Base-by-base conservation (phyloP, 2,888 invertebrate genomes). In the Hedychridium roseum region DNA sequence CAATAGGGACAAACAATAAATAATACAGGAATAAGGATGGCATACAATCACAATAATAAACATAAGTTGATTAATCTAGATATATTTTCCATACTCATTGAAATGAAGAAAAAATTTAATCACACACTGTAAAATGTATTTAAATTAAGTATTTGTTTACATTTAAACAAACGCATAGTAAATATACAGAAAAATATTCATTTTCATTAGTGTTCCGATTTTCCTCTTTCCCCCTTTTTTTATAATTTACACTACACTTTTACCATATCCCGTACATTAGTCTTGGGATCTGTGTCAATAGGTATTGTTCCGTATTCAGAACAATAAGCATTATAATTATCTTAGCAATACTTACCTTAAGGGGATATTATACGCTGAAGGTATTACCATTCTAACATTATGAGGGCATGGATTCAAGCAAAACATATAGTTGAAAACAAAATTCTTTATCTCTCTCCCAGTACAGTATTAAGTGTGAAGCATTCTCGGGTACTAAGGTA, bases 381-480 rank as follows among this genome's bases (percentile, higher is more conserved):
- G 5, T 23, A 23, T 9, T 6, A 23, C 5, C 5, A 23, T 6
- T 5, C 23, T 23, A 9, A 9, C 5, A 23, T 23, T 9, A 23
- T 23, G 5, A 23, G 9, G 5, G 5, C 23, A 6, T 23, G 5
- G 5, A 5, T 5, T 23, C 5, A 9, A 6, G 9, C 23, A 23
- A 23, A 23, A 23, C 23, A 9, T 23, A 23, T 23, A 23, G 23
- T 23, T 23, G 5, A 63, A 63, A 63, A 63, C 54, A 56, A 40
- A 62, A 48, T 57, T 46, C 51, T 59, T 57, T 60, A 57, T 58
- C 55, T 50, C 51, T 43, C 37, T 49, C 3, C 3, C 45, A 23
- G 37, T 58, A 58, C 50, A n/a, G n/a, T n/a, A n/a, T n/a, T n/a
- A 57, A 55, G 47, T 58, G 50, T 46, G 51, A 55, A 60, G 52